Base-by-base conservation (phyloP, 2,797 vertebrate genomes). In the Molossus alvarezi region DNA sequence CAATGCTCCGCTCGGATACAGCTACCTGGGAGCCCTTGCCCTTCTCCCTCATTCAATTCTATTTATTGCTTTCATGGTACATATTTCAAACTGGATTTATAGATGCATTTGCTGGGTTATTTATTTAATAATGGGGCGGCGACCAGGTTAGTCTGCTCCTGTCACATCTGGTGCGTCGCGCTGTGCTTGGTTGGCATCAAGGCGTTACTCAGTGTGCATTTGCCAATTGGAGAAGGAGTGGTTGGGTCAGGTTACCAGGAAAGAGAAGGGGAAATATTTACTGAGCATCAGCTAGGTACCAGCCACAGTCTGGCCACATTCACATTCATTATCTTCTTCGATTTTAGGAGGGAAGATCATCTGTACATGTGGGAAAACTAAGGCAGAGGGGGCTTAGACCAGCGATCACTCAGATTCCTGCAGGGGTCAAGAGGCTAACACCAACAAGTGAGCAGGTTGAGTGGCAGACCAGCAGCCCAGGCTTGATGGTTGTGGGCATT, bases 101-200 rank as follows among this genome's bases (percentile, higher is more conserved):
- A 25, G 76, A n/a, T 20, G 29, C 53, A 58, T 79, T 57, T 75
- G 18, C 57, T 53, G 57, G 72, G 21, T 53, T 73, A 29, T 53
- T 55, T 83, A 72, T 62, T 79, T 71, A 71, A n/a, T 57, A 48
- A 45, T 45, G 37, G 82, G 60, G 37, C 21, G 14, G 29, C 21
- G 51, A 33, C 62, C 25, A 12, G 2, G 13, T 29, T 23, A 0
- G 1, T 21, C 18, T 75, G 37, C n/a, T 92, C 6, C 25, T 57
- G 1, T 53, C 0, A 0, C n/a, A 9, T 10, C 48, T 57, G 7
- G 37, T 5, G 51, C 57, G 58, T 23, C 3, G 25, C 25, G 25
- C 1, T 4, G 57, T 15, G 14, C 71, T 71, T 15, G 67, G 76
- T 71, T 15, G 67, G 76, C 76, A 51, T 72, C 15, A n/a, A 45